Evolutionary conservation across 1,140 invertebrate genomes (phyloP), one percentile per base, ranked within the genome.

Genomic region (Diachasma alloeum): DNA sequence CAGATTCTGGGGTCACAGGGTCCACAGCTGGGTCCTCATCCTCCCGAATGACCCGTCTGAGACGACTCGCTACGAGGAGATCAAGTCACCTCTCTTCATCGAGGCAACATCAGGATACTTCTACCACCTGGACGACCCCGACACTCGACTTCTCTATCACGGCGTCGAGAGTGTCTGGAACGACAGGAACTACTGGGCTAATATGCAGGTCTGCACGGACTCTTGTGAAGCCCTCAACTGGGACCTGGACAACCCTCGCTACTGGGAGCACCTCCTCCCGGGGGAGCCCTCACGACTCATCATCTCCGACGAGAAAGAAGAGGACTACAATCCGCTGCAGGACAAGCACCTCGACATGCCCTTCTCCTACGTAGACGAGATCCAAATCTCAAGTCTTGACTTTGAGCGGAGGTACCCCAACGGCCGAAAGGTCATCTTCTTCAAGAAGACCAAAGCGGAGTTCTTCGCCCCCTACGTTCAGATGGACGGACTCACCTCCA

Each of bases 151-250:
- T 19, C 89, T 93, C 56, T 98, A 97, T 82, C 91, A 94, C 31
- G 92, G 94, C 0, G 90, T 98, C 9, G 96, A 98, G 80, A 94
- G 93, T 77, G 86, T 97, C 56, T 98, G 96, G 93, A 97, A 97
- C 83, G 89, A 97, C 82, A 85, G 91, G 56, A 98, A 98, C 89
- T 97, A 97, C 89, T 98, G 96, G 92, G 91, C 94, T 17, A 93
- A 95, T 87, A 90, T 94, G 90, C 92, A 95, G 87, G 88, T 90
- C 26, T 91, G 90, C 74, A 85, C 84, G 0, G 83, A 90, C 13
- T 90, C 89, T 17, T 86, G 90, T 22, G 77, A 75, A 2, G 46
- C 91, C 0, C 81, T 93, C 4, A 87, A 89, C 9, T 94, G 91
- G 88, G 91, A 95, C 78, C 87, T 95, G 5, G 85, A 78, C 1